Percentiles rank a stretch among this genome's conserved stretches.
These are phyloP conservation scores for Ophraella communa DNA, from an alignment of 2,888 invertebrate species.

Conservation along the genomic window DNA sequence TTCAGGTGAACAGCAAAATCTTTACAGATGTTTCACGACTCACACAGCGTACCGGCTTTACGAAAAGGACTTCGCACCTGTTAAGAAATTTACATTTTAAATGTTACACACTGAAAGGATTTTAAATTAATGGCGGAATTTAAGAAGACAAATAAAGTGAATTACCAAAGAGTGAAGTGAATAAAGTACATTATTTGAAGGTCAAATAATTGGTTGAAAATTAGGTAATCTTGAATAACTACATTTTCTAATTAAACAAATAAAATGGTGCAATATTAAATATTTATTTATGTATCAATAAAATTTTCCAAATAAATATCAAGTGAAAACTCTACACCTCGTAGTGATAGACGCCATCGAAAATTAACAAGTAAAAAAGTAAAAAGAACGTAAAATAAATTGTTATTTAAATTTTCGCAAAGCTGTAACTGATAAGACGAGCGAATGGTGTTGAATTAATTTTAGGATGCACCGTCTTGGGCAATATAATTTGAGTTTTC, in stretches of 20 bases:
- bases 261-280: too few species aligned
- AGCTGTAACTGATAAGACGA: slow-evolving; percentile 28
- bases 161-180: neutral
- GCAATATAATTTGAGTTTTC: slow-evolving; percentile 29
- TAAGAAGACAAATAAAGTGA: neutral
- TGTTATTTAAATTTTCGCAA: slow-evolving; percentile 28
- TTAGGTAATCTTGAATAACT: too few species aligned
- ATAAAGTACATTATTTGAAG: neutral
- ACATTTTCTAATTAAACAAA: too few species aligned
- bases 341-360: neutral
- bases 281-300: too few species aligned
- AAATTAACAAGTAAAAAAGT: neutral
- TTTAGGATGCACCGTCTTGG: slow-evolving; percentile 24
- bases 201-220: too few species aligned
- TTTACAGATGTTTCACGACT: slow-evolving; percentile 10
- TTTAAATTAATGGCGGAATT: neutral
- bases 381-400: slow-evolving; percentile 31
- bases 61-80: neutral
- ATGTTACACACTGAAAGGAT: neutral
- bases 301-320: too few species aligned
- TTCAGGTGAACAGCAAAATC: slow-evolving; percentile 8
- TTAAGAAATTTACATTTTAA: neutral
- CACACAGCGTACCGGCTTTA: neutral
- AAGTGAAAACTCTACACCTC: too few species aligned
- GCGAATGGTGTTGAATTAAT: slow-evolving; percentile 28